Conservation (phyloP, 2,888 invertebrate species). For the Rotaria macrura region DNA sequence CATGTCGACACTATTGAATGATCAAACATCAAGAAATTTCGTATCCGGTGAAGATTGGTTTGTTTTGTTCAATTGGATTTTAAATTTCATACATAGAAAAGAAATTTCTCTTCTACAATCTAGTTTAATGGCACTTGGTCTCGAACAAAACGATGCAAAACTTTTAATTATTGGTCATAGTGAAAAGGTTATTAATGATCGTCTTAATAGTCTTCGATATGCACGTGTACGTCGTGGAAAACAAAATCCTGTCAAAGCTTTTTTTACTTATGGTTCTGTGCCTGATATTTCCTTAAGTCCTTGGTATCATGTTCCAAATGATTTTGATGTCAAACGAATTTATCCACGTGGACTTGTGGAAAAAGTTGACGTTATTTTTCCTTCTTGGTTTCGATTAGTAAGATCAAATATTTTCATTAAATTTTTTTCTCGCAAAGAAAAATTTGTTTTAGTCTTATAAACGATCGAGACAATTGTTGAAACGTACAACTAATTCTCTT, state of each 20-base stretch:
- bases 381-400: neutral
- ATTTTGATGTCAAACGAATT: neutral
- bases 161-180: neutral
- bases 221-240: neutral
- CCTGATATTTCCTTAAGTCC: constrained; percentile 1
- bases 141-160: neutral
- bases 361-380: neutral
- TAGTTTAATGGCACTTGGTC: constrained; percentile 21
- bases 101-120: neutral
- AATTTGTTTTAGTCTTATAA: neutral
- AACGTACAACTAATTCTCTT: neutral
- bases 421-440: neutral
- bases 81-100: neutral
- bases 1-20: neutral
- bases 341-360: neutral
- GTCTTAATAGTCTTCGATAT: constrained; percentile 4
- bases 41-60: constrained; percentile 1
- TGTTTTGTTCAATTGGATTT: neutral
- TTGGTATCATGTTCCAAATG: neutral
- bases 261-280: neutral
- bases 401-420: neutral
- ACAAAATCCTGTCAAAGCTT: neutral
- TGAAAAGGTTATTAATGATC: neutral
- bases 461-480: neutral
- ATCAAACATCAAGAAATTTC: neutral